These are phyloP conservation scores for Megaptera novaeangliae DNA, from an alignment of 2,113 vertebrate species.

Conservation along the genomic window DNA sequence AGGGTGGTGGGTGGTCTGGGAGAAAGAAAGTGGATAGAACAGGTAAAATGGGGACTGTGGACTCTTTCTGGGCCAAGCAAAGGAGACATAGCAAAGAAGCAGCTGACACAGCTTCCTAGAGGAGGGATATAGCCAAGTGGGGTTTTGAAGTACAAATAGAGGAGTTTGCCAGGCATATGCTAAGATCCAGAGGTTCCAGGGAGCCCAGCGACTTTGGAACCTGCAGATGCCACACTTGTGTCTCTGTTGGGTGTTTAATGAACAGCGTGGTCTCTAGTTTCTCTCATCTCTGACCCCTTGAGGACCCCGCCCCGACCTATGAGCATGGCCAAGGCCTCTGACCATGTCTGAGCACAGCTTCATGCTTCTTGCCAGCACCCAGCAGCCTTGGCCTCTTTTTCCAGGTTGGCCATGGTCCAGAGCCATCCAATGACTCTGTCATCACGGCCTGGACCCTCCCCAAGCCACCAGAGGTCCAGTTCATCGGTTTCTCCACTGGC, in stretches of 20 bases:
- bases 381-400: slow-evolving; percentile 48
- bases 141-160: neutral
- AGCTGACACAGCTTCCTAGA: neutral
- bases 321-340: neutral
- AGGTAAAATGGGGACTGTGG: neutral
- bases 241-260: neutral
- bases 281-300: neutral
- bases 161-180: neutral
- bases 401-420: slow-evolving; percentile 90
- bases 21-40: neutral
- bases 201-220: neutral
- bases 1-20: neutral
- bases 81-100: neutral
- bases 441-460: slow-evolving; percentile 88
- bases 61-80: neutral
- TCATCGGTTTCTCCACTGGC: slow-evolving; percentile 95
- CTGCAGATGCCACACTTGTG: neutral
- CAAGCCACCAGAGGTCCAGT: slow-evolving; percentile 85
- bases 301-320: neutral
- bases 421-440: slow-evolving; percentile 87
- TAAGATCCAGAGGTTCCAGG: neutral
- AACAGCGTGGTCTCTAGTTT: neutral
- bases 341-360: neutral
- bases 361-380: neutral
- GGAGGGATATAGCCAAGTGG: neutral